Evolutionary conservation across 2,113 vertebrate species (phyloP), one percentile per base, ranked within the genome.

Genomic region (Nycticryphes semicollaris): DNA sequence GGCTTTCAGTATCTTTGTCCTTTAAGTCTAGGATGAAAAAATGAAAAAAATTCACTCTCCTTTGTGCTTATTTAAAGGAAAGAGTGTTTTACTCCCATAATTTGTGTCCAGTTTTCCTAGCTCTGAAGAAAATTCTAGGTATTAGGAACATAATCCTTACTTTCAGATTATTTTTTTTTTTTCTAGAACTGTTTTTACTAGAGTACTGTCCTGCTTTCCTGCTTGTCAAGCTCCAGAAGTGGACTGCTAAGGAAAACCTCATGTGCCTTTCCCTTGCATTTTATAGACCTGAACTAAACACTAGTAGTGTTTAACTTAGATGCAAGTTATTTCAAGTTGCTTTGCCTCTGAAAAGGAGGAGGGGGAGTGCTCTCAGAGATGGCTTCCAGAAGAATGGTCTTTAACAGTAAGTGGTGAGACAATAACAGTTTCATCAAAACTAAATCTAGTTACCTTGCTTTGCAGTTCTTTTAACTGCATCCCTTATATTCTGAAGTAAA

Each of bases 391-490:
- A 67, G 87, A 90, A 48, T 60, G 28, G 11, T 77, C 57, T 87
- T 77, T 41, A 94, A 69, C 47, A 75, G 14, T 81, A 84, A 84
- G 48, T 78, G 14, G 4, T n/a, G 48, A 96, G 5, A 9, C 66
- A 56, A 22, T 64, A 92, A 81, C 23, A 35, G 5, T 89, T 91
- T 94, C 14, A 84, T 96, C 76, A 94, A 91, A 95, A 84, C 43
- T 81, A 83, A 50, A 35, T 82, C 11, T 53, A 53, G 19, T 73
- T 73, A 33, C 35, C 35, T 92, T 72, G 39, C 9, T 80, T 85
- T 76, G 25, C 27, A 5, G 7, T 80, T 86, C 9, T 41, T 93
- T 90, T 96, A 83, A n/a, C 18, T 59, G 2, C 24, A 70, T 63
- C 30, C 8, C 14, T 64, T 93, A 5, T 30, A 17, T 79, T 79